Conservation (phyloP, 2,888 invertebrate species). For the Chloromyia formosa region DNA sequence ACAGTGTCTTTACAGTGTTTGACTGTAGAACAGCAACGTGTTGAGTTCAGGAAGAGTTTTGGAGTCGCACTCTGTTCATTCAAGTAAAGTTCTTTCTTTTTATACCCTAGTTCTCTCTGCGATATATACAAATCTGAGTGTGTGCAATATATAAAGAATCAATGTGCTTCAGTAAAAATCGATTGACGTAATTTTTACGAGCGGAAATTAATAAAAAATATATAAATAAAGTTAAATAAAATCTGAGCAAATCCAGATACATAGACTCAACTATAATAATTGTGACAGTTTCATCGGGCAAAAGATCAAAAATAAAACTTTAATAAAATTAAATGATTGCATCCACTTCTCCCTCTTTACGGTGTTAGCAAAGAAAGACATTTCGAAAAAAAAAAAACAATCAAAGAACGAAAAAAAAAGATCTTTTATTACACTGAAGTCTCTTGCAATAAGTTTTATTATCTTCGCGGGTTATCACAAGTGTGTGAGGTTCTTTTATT, state of each 20-base stretch:
- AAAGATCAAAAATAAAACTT: constrained; percentile 34
- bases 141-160: background rate
- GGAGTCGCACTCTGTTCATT: background rate
- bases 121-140: background rate
- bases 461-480: constrained; percentile 40
- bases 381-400: background rate
- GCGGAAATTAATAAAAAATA: constrained; percentile 35
- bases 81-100: background rate
- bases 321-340: constrained; percentile 4
- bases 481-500: background rate
- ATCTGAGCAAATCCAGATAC: background rate
- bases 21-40: constrained; percentile 57
- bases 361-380: constrained; percentile 4
- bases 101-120: background rate
- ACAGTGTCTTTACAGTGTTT: constrained; percentile 61
- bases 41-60: constrained; percentile 5
- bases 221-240: no score
- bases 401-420: background rate
- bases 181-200: constrained; percentile 36
- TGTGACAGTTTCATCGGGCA: constrained; percentile 6
- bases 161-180: constrained; percentile 21
- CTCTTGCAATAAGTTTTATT: constrained; percentile 22
- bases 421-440: constrained; percentile 3
- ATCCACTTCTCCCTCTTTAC: background rate
- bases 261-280: constrained; percentile 10